A percentile compares a stretch with the other conserved stretches of the same genome.
These are phyloP conservation scores for Luperina nickerlii DNA, from an alignment of 2,888 invertebrate species.

Conservation along the genomic window DNA sequence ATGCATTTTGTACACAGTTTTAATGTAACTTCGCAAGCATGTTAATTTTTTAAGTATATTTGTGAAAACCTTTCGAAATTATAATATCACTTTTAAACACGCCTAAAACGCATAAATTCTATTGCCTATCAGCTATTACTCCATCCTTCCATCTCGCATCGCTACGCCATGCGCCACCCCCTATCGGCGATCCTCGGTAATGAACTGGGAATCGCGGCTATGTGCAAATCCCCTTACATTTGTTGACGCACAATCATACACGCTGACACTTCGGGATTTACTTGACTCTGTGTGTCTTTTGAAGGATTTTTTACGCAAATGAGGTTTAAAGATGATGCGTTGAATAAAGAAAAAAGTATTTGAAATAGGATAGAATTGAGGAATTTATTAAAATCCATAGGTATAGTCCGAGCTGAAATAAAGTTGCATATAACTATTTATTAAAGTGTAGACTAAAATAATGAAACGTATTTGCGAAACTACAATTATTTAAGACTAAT, in stretches of 20 bases:
- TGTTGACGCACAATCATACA: conserved; percentile 72
- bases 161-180: too few species aligned
- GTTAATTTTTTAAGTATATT: too few species aligned
- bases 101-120: not conserved
- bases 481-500: too few species aligned
- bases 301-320: not conserved
- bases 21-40: too few species aligned
- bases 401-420: not conserved
- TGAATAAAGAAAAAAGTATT: not conserved
- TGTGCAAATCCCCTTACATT: conserved; percentile 73
- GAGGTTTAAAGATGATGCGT: not conserved
- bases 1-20: too few species aligned
- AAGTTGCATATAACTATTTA: too few species aligned
- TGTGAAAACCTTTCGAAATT: too few species aligned
- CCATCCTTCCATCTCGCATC: conserved; percentile 25
- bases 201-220: conserved; percentile 72
- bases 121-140: conserved; percentile 10
- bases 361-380: not conserved
- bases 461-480: too few species aligned
- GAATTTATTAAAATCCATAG: too few species aligned
- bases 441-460: too few species aligned
- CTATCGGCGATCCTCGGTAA: conserved; percentile 59
- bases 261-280: conserved; percentile 40
- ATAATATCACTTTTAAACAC: too few species aligned
- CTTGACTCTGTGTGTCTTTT: conserved; percentile 22